phyloP scores from a whole-genome alignment of 2,113 vertebrate species.

The Calidris pugnax region DNA sequence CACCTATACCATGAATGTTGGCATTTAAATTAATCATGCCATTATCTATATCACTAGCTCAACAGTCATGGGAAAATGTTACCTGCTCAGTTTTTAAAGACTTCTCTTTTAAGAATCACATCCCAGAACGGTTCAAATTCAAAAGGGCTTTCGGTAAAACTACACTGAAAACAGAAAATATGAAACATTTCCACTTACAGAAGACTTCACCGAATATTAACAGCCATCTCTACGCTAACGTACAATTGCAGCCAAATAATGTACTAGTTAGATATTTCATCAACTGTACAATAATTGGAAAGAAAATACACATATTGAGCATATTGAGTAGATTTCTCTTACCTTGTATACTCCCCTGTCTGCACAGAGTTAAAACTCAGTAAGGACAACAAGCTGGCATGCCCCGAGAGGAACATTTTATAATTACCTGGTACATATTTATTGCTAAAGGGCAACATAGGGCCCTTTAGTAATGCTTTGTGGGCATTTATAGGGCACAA shows the following conservation, averaged over 20 bases:
- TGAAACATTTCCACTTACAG: neutral
- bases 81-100: neutral
- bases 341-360: neutral
- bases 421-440: neutral
- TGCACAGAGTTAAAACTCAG: neutral
- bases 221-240: fast-evolving
- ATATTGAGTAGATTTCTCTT: neutral
- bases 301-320: neutral
- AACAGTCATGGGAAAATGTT: neutral
- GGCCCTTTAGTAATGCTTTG: too few relatives aligned
- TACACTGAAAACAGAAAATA: neutral
- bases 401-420: neutral
- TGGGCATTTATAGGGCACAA: neutral
- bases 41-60: neutral
- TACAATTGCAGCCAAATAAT: neutral
- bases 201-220: neutral
- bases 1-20: neutral
- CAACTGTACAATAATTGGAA: neutral
- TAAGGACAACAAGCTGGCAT: neutral
- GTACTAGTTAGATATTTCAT: neutral
- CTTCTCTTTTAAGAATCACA: neutral
- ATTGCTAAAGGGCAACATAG: neutral
- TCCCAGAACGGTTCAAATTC: neutral
- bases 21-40: neutral
- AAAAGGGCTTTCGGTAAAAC: neutral